Base-by-base conservation (phyloP, 2,888 invertebrate species). In the Drosophila ezoana region DNA sequence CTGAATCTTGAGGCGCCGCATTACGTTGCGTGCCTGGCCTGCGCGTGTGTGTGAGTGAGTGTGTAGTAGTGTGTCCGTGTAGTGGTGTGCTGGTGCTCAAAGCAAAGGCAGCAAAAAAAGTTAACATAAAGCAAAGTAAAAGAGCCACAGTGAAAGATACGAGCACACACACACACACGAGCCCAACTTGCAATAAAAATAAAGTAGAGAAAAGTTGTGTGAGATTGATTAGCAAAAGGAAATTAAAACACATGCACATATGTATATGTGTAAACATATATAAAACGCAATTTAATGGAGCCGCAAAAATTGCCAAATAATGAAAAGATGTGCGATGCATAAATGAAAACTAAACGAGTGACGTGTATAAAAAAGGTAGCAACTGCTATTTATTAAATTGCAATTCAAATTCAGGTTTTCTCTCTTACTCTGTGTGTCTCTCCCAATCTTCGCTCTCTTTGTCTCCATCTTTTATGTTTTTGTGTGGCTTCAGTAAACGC, bases 101-200 rank as follows among this genome's bases (percentile, higher is more conserved):
- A 77, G 74, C 65, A 51, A 80, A 76, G 66, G 69, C 75, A 82
- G 80, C 75, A 74, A 79, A 76, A 62, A 79, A 81, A 83, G 74
- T 81, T 86, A 83, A 80, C 80, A 79, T 67, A 76, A 69, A 81
- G 81, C 71, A 68, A 70, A 76, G 82, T 71, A 71, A 83, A 86
- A 86, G 79, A 83, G 86, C 73, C 81, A 76, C 65, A 86, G 82
- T 81, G 84, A 83, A 86, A 86, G 83, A 86, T 82, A 74, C 57
- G 68, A 75, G 64, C 76, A 47, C 70, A 52, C 47, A 40, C 38
- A 61, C 64, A 48, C 23, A 53, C 20, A 64, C 52, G 64, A 28
- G 53, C 52, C 33, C 60, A 60, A 59, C 58, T 49, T 77, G 72
- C 71, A 80, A 70, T 68, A 77, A 79, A 87, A 81, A 81, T 75